Evolutionary conservation across 2,797 vertebrate genomes (phyloP).

Genomic region (Aselliscus stoliczkanus): DNA sequence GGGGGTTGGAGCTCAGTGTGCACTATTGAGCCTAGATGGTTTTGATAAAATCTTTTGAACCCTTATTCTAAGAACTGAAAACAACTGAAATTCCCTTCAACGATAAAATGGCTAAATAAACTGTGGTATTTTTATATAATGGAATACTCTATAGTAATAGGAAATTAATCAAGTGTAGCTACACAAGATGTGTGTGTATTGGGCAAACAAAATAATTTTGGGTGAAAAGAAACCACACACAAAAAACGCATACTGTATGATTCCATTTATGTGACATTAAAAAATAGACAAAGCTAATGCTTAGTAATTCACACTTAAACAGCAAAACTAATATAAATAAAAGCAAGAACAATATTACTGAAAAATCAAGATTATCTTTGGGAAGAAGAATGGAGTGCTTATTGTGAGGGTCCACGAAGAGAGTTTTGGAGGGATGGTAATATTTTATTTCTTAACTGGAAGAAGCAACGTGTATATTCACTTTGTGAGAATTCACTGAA

Average conservation of each 20-base stretch:
- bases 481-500: not conserved
- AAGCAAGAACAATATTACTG: not conserved
- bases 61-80: not conserved
- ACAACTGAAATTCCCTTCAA: not conserved
- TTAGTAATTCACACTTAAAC: not conserved
- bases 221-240: not conserved
- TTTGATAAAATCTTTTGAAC: not conserved
- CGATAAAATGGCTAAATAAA: not conserved
- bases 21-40: not conserved
- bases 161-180: not conserved
- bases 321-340: not conserved
- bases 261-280: not conserved
- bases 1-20: not conserved
- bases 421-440: not conserved
- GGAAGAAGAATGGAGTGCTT: not conserved
- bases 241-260: not conserved
- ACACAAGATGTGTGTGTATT: not conserved
- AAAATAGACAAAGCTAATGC: not conserved
- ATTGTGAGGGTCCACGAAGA: not conserved
- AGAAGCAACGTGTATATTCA: not conserved
- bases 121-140: not conserved
- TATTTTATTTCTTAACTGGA: not conserved
- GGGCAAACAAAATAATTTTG: not conserved
- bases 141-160: not conserved
- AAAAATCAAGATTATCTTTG: not conserved